These are phyloP conservation scores for Bettongia penicillata DNA, from an alignment of 2,113 vertebrate genomes.

Conservation along the genomic window DNA sequence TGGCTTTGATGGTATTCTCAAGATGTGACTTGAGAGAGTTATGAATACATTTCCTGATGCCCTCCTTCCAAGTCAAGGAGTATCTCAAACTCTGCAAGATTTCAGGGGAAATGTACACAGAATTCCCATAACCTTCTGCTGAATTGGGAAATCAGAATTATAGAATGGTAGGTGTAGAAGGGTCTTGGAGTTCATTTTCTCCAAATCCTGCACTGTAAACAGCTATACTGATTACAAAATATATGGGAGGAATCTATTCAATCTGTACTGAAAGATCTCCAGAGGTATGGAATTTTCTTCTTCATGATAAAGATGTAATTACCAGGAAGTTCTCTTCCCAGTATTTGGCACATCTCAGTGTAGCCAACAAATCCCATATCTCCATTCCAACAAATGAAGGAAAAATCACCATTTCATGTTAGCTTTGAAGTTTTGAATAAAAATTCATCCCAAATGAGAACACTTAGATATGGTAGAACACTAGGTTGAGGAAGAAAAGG, in stretches of 20 bases:
- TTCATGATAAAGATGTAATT: not conserved
- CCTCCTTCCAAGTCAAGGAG: not conserved
- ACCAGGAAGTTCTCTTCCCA: not conserved
- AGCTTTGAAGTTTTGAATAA: not conserved
- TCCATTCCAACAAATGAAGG: not conserved
- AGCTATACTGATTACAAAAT: not conserved
- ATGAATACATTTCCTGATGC: not conserved
- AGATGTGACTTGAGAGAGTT: not conserved
- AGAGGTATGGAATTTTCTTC: not conserved
- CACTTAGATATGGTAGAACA: not conserved
- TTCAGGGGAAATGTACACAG: not conserved
- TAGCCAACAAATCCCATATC: not conserved
- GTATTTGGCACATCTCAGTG: not conserved
- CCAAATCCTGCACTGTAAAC: not conserved
- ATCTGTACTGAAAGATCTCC: not conserved
- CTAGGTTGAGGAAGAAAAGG: not conserved
- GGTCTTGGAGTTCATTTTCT: not conserved
- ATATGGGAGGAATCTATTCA: not conserved
- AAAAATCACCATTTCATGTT: not conserved
- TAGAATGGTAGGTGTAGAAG: not conserved
- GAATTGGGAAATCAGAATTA: not conserved
- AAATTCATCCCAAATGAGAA: not conserved
- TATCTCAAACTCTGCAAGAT: not conserved
- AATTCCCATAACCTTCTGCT: not conserved
- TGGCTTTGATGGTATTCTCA: not conserved